Base-by-base conservation (phyloP, 2,888 invertebrate genomes). In the Mystacides longicornis region DNA sequence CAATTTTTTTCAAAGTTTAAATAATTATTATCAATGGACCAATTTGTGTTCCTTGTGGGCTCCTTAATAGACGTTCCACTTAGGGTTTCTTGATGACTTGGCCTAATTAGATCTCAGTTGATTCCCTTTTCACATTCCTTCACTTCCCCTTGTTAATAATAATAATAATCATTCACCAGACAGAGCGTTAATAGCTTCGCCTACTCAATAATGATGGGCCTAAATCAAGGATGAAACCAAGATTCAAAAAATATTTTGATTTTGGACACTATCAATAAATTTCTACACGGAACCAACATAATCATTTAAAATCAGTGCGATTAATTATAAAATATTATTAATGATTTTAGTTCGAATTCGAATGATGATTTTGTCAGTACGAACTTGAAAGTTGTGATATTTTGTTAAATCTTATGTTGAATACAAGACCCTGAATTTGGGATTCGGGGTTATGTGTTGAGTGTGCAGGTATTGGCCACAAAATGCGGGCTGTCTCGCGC, bases 391-490 rank as follows among this genome's bases (percentile, higher is more conserved):
- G n/a, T n/a, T n/a, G n/a, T n/a, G n/a, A n/a, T n/a, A n/a, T n/a
- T n/a, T n/a, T n/a, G n/a, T n/a, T n/a, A n/a, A n/a, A n/a, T n/a
- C n/a, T n/a, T n/a, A n/a, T n/a, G n/a, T n/a, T n/a, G n/a, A n/a
- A n/a, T n/a, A n/a, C n/a, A n/a, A n/a, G n/a, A n/a, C n/a, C n/a
- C n/a, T n/a, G n/a, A n/a, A n/a, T n/a, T n/a, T n/a, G n/a, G n/a
- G n/a, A n/a, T n/a, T n/a, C n/a, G n/a, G n/a, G n/a, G n/a, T n/a
- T n/a, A n/a, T n/a, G n/a, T n/a, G n/a, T n/a, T n/a, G n/a, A n/a
- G n/a, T n/a, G n/a, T n/a, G n/a, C n/a, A n/a, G n/a, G 16, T 37
- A 37, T 37, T 37, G 37, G 37, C 37, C 37, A 37, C 37, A 37
- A 37, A 37, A 37, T 37, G 37, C 37, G 37, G 37, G 37, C 37